A percentile compares a stretch with the other conserved stretches of the same genome.
Evolutionary conservation across 2,113 vertebrate species (phyloP).

Genomic region (Mormoops blainvillei): DNA sequence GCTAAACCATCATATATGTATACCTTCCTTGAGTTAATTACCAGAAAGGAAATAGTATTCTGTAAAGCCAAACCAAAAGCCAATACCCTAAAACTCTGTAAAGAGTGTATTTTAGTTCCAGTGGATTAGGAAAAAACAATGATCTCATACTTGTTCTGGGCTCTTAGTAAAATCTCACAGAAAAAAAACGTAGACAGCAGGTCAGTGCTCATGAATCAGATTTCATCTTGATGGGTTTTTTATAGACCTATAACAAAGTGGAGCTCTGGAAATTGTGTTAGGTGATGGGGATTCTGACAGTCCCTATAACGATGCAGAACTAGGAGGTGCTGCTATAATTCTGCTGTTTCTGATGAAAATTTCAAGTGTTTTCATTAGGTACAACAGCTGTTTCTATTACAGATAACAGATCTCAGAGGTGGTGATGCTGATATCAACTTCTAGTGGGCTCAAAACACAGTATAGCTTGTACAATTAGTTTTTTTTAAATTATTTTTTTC

Average conservation of each 20-base stretch:
- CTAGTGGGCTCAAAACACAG: slow-evolving; percentile 68
- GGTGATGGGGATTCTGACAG: slow-evolving; percentile 71
- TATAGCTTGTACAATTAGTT: slow-evolving; percentile 73
- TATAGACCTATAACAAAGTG: slow-evolving; percentile 54
- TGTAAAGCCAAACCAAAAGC: background rate
- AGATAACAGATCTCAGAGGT: slow-evolving; percentile 76
- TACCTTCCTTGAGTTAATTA: slow-evolving; percentile 28
- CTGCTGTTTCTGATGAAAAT: slow-evolving; percentile 75
- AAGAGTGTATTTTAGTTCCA: slow-evolving; percentile 1
- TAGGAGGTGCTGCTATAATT: slow-evolving; percentile 74
- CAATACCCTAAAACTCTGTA: background rate
- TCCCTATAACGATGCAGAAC: slow-evolving; percentile 70
- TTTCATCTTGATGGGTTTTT: slow-evolving; percentile 66
- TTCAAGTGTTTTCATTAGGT: slow-evolving; percentile 80
- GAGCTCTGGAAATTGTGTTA: slow-evolving; percentile 61
- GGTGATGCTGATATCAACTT: slow-evolving; percentile 72
- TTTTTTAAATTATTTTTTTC: slow-evolving; percentile 59
- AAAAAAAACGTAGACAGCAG: slow-evolving; percentile 42
- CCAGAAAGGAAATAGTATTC: slow-evolving; percentile 23
- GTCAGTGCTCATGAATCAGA: slow-evolving; percentile 54
- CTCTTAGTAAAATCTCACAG: slow-evolving; percentile 31
- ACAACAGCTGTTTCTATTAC: slow-evolving; percentile 81
- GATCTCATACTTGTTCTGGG: background rate
- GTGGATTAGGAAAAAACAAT: background rate
- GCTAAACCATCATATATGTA: background rate